A percentile compares a stretch with the other conserved stretches of the same genome.
Evolutionary conservation across 2,113 vertebrate genomes (phyloP).

Genomic region (Charina bottae): DNA sequence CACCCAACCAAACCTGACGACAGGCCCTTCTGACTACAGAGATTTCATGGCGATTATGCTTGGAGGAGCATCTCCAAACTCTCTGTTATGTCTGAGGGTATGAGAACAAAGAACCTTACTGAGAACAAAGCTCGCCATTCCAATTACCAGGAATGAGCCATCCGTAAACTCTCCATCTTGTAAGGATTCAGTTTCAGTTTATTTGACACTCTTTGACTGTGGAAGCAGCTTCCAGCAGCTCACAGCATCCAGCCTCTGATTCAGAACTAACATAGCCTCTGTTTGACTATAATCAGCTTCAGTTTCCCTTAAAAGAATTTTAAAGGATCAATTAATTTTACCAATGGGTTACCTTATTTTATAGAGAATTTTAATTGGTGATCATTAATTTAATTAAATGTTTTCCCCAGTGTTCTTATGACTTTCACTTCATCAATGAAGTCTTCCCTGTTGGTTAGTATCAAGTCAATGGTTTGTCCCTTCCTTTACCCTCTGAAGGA

Average conservation of each 20-base stretch:
- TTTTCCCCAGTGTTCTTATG: neutral
- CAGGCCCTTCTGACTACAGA: neutral
- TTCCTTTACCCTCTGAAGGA: neutral
- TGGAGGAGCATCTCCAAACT: neutral
- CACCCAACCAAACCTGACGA: neutral
- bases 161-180: no score
- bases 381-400: neutral
- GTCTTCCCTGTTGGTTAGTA: neutral
- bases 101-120: neutral
- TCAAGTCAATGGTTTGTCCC: neutral
- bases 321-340: neutral
- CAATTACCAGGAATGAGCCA: no score
- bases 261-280: neutral
- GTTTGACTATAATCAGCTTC: neutral
- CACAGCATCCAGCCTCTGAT: neutral
- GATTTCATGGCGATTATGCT: neutral
- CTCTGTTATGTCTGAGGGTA: neutral
- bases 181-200: no score
- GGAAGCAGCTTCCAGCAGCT: neutral
- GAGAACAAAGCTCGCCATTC: neutral
- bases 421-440: neutral
- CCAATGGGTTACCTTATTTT: neutral
- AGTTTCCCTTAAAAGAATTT: neutral
- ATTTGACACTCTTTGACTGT: no score
- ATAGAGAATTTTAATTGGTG: neutral